phyloP scores from a whole-genome alignment of 1,140 invertebrate species.

The Meloidogyne hapla region DNA sequence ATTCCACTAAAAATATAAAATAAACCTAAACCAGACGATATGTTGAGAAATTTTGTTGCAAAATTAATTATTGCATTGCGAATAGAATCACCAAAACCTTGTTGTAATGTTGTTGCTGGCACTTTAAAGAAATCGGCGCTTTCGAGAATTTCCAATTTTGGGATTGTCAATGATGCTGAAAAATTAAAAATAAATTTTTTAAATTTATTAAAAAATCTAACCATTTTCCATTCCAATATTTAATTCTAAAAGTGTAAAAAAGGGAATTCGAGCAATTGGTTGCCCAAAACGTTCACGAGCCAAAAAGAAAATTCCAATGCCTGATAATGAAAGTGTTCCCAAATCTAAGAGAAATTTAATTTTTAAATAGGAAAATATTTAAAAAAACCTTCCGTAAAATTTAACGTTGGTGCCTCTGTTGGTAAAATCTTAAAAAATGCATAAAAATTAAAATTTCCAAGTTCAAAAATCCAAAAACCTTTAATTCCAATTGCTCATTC shows the following conservation, averaged over 20 bases:
- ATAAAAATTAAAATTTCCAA: neutral
- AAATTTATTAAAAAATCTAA: neutral
- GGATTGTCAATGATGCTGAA: slow-evolving; percentile 35
- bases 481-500: slow-evolving; percentile 43
- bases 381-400: slow-evolving; percentile 40
- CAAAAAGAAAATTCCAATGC: slow-evolving; percentile 45
- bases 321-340: slow-evolving; percentile 32
- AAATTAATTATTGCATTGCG: slow-evolving; percentile 39
- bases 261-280: slow-evolving; percentile 49
- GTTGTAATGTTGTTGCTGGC: slow-evolving; percentile 12
- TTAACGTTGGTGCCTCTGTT: slow-evolving; percentile 36
- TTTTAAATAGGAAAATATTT: neutral
- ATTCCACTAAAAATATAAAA: slow-evolving; percentile 22
- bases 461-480: neutral
- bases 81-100: slow-evolving; percentile 42
- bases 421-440: slow-evolving; percentile 37
- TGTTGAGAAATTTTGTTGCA: slow-evolving; percentile 32
- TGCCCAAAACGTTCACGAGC: slow-evolving; percentile 24
- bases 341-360: slow-evolving; percentile 14
- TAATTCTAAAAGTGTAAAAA: slow-evolving; percentile 32
- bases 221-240: neutral
- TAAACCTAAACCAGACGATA: slow-evolving; percentile 18
- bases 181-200: neutral
- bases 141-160: slow-evolving; percentile 42
- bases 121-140: slow-evolving; percentile 49